These are phyloP conservation scores for Acarapis woodi DNA, from an alignment of 1,140 invertebrate genomes.

Conservation along the genomic window DNA sequence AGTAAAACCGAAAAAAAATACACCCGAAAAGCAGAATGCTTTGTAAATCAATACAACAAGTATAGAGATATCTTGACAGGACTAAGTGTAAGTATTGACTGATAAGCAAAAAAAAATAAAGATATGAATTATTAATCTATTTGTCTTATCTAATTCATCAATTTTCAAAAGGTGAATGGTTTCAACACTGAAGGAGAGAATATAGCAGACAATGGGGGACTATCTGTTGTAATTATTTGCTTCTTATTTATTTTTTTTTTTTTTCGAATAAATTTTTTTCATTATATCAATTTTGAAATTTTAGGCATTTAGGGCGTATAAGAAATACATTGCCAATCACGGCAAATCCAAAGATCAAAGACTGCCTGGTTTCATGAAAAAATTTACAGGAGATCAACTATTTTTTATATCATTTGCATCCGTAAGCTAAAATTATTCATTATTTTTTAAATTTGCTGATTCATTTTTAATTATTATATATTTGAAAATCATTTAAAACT, in stretches of 20 bases:
- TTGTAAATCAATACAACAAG: conserved; percentile 53
- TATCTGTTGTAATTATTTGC: conserved; percentile 23
- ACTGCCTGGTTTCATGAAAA: conserved; percentile 3
- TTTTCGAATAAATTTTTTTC: background rate
- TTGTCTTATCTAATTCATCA: no score
- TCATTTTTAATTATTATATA: background rate
- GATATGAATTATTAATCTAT: background rate
- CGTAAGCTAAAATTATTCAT: conserved; percentile 2
- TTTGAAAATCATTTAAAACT: background rate
- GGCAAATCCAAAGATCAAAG: background rate
- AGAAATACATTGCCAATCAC: conserved; percentile 1
- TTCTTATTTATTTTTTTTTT: background rate
- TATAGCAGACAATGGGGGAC: conserved; percentile 25
- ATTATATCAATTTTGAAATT: background rate
- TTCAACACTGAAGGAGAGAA: conserved; percentile 19
- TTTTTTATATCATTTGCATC: conserved; percentile 10
- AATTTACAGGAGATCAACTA: conserved; percentile 5
- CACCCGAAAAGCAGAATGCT: conserved; percentile 42
- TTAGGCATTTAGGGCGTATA: conserved; percentile 4
- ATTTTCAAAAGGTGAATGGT: conserved; percentile 27
- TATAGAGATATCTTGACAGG: conserved; percentile 27
- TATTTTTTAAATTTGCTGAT: background rate
- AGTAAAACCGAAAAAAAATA: conserved; percentile 37
- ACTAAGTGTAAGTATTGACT: background rate
- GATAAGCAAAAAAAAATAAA: background rate